Evolutionary conservation across 2,113 vertebrate species (phyloP).

Genomic region (Egretta garzetta): DNA sequence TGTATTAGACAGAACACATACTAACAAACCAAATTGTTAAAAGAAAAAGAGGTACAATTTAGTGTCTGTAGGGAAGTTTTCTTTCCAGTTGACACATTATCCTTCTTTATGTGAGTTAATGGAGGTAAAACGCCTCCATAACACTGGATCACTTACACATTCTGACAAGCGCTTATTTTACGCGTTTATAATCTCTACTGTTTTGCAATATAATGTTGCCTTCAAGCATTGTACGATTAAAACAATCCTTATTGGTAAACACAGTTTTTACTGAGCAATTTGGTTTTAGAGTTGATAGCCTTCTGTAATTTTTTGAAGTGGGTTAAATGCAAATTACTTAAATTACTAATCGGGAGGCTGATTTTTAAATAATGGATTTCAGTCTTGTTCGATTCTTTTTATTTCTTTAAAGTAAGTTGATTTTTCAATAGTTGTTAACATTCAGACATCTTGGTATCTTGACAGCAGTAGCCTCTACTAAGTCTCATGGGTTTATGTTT

Average conservation of each 20-base stretch:
- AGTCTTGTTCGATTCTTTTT: neutral
- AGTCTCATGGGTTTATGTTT: neutral
- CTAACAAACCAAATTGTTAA: neutral
- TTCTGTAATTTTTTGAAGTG: neutral
- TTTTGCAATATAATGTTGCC: neutral
- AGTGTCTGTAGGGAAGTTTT: neutral
- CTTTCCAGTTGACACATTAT: neutral
- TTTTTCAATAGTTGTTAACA: neutral
- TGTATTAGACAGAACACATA: neutral
- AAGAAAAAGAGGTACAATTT: neutral
- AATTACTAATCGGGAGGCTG: neutral
- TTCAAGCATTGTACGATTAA: neutral
- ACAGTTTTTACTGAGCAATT: neutral
- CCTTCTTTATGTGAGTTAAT: neutral
- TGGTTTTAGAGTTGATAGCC: neutral
- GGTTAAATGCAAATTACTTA: neutral
- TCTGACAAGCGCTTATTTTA: constrained; percentile 5
- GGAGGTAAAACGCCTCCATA: neutral
- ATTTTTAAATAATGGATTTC: neutral
- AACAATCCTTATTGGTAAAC: neutral
- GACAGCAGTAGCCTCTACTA: neutral
- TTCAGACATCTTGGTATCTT: neutral
- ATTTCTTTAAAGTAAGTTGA: neutral
- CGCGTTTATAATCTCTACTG: neutral
- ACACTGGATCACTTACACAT: neutral